Evolutionary conservation across 2,113 vertebrate genomes (phyloP).

Genomic region (Phalacrocorax aristotelis): DNA sequence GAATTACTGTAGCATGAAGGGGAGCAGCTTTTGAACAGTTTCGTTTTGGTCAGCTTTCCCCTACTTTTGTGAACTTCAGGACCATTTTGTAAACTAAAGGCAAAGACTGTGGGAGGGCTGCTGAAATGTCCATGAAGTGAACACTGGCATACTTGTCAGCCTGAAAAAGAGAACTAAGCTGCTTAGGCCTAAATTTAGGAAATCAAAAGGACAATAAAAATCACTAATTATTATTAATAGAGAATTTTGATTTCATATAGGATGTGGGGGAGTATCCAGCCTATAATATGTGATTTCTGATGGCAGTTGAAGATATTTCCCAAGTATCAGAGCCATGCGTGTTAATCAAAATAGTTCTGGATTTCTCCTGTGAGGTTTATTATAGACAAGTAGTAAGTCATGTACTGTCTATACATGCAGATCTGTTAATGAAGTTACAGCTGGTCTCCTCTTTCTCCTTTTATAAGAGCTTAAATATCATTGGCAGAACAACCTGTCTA

Average conservation of each 20-base stretch:
- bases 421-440: background rate
- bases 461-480: background rate
- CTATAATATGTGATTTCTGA: background rate
- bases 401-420: background rate
- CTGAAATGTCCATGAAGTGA: background rate
- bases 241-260: background rate
- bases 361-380: background rate
- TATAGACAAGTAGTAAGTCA: background rate
- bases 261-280: background rate
- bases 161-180: background rate
- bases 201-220: background rate
- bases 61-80: background rate
- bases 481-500: background rate
- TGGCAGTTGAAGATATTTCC: background rate
- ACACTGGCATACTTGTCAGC: background rate
- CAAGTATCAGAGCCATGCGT: background rate
- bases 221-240: background rate
- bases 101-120: background rate
- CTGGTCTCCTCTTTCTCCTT: background rate
- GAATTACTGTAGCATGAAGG: background rate
- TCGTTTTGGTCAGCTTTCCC: background rate
- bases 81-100: background rate
- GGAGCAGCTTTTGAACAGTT: background rate
- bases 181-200: background rate
- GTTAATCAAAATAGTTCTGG: background rate